phyloP scores from a whole-genome alignment of 2,888 invertebrate species.

The Osedax frankpressi region DNA sequence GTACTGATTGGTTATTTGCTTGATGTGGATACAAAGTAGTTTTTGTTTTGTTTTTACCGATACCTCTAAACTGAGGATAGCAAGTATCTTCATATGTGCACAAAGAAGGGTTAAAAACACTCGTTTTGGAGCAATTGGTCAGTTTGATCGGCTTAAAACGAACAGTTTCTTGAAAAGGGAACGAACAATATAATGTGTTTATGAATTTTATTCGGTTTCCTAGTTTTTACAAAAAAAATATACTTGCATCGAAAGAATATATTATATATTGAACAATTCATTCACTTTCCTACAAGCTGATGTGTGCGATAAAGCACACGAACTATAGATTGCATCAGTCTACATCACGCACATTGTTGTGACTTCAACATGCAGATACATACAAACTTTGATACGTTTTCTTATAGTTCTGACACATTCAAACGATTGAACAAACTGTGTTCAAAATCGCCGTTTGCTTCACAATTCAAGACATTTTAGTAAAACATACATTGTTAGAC shows the following conservation, averaged over 20 bases:
- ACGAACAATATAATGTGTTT: constrained; percentile 1
- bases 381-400: not conserved
- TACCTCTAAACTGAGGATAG: not conserved
- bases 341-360: not conserved
- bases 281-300: constrained; percentile 2
- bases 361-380: not conserved
- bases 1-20: not conserved
- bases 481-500: not conserved
- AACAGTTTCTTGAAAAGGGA: constrained; percentile 3
- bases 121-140: not conserved
- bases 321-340: not conserved
- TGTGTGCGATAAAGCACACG: not conserved
- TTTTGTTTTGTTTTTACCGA: not conserved
- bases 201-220: constrained; percentile 9
- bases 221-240: constrained; percentile 3
- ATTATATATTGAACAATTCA: not conserved
- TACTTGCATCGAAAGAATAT: not conserved
- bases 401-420: not conserved
- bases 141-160: not conserved
- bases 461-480: not conserved
- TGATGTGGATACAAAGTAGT: too few relatives aligned
- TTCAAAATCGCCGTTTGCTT: not conserved
- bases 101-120: not conserved
- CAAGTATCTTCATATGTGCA: not conserved
- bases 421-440: not conserved